phyloP scores from a whole-genome alignment of 2,888 invertebrate genomes.

The Synanthedon vespiformis region DNA sequence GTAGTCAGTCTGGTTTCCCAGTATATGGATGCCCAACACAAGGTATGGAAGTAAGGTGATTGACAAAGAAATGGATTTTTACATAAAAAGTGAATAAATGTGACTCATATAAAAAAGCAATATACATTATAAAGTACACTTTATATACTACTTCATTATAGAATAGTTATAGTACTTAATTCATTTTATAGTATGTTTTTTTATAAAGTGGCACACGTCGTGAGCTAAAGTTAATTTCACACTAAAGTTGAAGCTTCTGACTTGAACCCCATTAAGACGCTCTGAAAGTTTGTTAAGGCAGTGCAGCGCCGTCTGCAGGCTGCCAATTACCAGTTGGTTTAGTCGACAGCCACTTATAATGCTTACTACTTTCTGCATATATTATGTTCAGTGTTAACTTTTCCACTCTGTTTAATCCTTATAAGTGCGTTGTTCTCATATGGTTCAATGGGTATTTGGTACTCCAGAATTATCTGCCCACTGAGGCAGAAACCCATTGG shows the following conservation, averaged over 20 bases:
- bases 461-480: too few species aligned
- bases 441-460: background rate
- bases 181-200: too few species aligned
- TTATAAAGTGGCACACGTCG: background rate
- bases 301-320: conserved; percentile 6
- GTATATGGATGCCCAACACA: background rate
- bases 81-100: background rate
- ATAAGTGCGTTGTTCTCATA: background rate
- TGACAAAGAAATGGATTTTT: too few species aligned
- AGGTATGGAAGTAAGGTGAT: background rate
- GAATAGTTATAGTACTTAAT: too few species aligned
- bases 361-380: background rate
- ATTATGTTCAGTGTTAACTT: background rate
- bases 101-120: background rate
- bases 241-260: conserved; percentile 6
- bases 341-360: background rate
- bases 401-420: background rate
- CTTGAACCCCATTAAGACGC: conserved; percentile 9
- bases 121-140: too few species aligned
- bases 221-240: background rate
- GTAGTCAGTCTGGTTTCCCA: too few species aligned
- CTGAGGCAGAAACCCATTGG: too few species aligned
- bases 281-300: conserved; percentile 10
- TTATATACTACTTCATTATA: too few species aligned
- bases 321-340: conserved; percentile 9